Conservation (phyloP, 2,797 vertebrate genomes). For the Serranus cabrilla region DNA sequence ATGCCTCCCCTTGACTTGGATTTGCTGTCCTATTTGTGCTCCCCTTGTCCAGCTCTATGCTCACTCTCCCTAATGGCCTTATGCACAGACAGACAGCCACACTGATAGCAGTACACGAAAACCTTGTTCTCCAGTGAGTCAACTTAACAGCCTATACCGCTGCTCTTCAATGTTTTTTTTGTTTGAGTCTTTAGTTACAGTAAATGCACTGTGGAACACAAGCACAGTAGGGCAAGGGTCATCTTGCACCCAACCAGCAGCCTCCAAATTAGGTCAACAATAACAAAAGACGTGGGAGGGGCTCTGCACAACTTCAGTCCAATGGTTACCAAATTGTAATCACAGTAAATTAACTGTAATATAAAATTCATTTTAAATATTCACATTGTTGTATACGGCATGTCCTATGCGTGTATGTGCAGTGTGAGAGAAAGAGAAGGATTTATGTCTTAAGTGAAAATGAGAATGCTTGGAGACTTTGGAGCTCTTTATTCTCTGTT, state of each 20-base stretch:
- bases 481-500: constrained; percentile 33
- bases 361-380: neutral
- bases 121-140: constrained; percentile 1
- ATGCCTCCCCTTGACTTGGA: constrained; percentile 18
- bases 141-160: constrained; percentile 31
- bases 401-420: neutral
- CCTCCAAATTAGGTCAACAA: constrained; percentile 44
- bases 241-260: constrained; percentile 21
- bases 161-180: neutral
- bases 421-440: neutral
- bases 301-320: constrained; percentile 16
- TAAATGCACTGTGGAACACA: neutral
- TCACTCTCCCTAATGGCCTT: constrained; percentile 24
- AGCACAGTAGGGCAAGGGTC: constrained; percentile 34
- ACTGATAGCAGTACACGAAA: constrained; percentile 14
- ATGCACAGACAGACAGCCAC: constrained; percentile 24
- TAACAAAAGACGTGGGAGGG: constrained; percentile 7
- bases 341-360: neutral
- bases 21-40: constrained; percentile 25
- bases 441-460: neutral
- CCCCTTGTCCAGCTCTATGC: constrained; percentile 24
- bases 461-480: constrained; percentile 25
- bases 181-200: constrained; percentile 16
- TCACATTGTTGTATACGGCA: neutral
- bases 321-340: neutral